phyloP scores from a whole-genome alignment of 2,888 invertebrate species.

The Plebejus melissa region DNA sequence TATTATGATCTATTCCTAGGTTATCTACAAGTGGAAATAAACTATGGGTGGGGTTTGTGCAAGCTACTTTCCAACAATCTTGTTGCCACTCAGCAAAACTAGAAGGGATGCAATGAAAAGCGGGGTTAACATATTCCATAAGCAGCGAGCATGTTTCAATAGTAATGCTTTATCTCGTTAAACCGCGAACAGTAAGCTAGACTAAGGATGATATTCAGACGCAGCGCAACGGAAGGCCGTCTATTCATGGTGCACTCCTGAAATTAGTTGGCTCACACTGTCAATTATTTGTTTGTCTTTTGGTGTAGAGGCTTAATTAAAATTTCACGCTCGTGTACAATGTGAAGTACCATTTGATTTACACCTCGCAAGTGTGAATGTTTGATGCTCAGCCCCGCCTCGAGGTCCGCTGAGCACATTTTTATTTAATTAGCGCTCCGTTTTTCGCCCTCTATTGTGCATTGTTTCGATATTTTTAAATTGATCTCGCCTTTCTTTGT shows the following conservation, averaged over 20 bases:
- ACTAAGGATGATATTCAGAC: conserved; percentile 46
- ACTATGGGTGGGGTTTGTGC: background rate
- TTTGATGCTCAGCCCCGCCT: conserved; percentile 50
- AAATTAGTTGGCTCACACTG: conserved; percentile 67
- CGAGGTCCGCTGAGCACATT: conserved; percentile 50
- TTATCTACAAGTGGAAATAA: background rate
- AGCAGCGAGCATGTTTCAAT: conserved; percentile 16
- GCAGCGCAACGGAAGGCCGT: conserved; percentile 56
- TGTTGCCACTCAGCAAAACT: background rate
- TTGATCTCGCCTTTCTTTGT: conserved; percentile 32
- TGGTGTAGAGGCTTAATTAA: conserved; percentile 72
- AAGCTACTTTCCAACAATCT: conserved; percentile 8
- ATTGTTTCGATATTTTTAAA: conserved; percentile 33
- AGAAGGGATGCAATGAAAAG: background rate
- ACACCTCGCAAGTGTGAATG: conserved; percentile 74
- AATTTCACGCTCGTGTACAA: conserved; percentile 64
- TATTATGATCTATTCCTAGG: background rate
- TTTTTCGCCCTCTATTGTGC: conserved; percentile 33
- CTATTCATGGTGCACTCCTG: conserved; percentile 61
- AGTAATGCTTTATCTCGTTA: conserved; percentile 26
- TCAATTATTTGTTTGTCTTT: conserved; percentile 62
- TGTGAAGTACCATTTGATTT: conserved; percentile 52
- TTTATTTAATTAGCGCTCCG: conserved; percentile 55
- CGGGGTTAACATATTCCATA: background rate
- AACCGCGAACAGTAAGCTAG: conserved; percentile 25